Base-by-base conservation (phyloP, 1,140 invertebrate genomes). In the Phymastichus coffea region DNA sequence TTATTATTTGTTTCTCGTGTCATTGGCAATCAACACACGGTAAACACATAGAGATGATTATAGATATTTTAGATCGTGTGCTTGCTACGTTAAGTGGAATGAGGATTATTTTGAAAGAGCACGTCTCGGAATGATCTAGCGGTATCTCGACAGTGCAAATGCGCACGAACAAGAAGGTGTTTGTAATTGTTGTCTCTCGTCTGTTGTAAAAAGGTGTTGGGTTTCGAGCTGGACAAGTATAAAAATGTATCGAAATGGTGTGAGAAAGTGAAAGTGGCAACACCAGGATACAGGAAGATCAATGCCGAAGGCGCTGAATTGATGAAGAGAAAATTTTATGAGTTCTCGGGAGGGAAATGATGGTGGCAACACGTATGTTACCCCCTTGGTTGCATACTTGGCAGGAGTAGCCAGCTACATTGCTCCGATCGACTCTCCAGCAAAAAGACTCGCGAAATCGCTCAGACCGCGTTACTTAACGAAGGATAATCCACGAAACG, bases 211-310 rank as follows among this genome's bases (percentile, higher is more conserved):
- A 85, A 92, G 78, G 85, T 82, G 2, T 79, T 85, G 6, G 83
- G 83, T 12, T 85, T 87, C 55, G 84, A 90, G 64, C 72, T 91
- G 37, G 79, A 81, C 37, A 84, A 85, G 66, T 92, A 86, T 72
- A 73, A 81, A 14, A 90, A 92, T 63, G 82, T 93, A 43, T 72
- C 66, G 40, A 83, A 80, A 59, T 93, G 91, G 90, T 82, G 86
- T 63, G 82, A 86, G 33, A 86, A 82, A 48, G 83, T 87, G 37
- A 90, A 89, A 74, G 77, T 76, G 30, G 83, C 84, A 4, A 84
- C 86, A 9, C 86, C 88, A 3, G 89, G 86, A 23, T 92, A 90
- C 75, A 81, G 84, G 61, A 88, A 89, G 67, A 82, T 86, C 38
- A 92, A 93, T 70, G 85, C 71, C 4, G 80, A 82, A 28, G 80